Conservation (phyloP, 2,113 vertebrate genomes). For the Xiphorhynchus elegans region DNA sequence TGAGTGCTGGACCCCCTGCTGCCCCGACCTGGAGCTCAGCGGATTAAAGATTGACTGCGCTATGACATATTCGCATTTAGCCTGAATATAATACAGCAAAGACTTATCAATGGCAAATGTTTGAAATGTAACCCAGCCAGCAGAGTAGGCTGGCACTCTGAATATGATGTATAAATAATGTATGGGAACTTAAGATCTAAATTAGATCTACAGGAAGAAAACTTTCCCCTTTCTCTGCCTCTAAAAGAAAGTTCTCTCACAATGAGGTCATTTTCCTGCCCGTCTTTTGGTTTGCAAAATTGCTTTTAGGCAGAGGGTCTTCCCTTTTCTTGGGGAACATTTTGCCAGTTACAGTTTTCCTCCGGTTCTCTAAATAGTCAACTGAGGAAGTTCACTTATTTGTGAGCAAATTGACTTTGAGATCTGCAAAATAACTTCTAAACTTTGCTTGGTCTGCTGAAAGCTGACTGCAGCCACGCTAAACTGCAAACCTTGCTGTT, state of each 20-base stretch:
- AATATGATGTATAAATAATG: slow-evolving; percentile 59
- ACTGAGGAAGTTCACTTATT: neutral
- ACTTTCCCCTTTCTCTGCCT: slow-evolving; percentile 43
- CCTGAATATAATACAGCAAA: slow-evolving; percentile 50
- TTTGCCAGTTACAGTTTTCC: neutral
- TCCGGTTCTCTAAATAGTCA: neutral
- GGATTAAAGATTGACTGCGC: slow-evolving; percentile 62
- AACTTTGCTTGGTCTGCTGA: neutral
- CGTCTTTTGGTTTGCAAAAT: neutral
- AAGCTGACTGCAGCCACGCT: neutral
- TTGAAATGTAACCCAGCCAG: slow-evolving; percentile 59
- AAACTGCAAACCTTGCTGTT: slow-evolving; percentile 20
- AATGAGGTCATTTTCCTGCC: slow-evolving; percentile 43
- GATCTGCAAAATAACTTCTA: slow-evolving; percentile 21
- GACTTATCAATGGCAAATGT: slow-evolving; percentile 63
- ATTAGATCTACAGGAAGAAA: slow-evolving; percentile 56
- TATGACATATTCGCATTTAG: slow-evolving; percentile 56
- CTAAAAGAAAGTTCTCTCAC: slow-evolving; percentile 32
- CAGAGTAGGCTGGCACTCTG: slow-evolving; percentile 21
- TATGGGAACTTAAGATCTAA: slow-evolving; percentile 37
- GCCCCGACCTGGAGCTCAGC: slow-evolving; percentile 40
- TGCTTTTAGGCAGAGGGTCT: slow-evolving; percentile 35
- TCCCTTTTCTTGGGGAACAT: neutral
- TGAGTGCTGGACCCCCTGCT: slow-evolving; percentile 43
- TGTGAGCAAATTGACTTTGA: slow-evolving; percentile 24